Conservation (phyloP, 2,888 invertebrate species). For the Monoplex corrugatus region DNA sequence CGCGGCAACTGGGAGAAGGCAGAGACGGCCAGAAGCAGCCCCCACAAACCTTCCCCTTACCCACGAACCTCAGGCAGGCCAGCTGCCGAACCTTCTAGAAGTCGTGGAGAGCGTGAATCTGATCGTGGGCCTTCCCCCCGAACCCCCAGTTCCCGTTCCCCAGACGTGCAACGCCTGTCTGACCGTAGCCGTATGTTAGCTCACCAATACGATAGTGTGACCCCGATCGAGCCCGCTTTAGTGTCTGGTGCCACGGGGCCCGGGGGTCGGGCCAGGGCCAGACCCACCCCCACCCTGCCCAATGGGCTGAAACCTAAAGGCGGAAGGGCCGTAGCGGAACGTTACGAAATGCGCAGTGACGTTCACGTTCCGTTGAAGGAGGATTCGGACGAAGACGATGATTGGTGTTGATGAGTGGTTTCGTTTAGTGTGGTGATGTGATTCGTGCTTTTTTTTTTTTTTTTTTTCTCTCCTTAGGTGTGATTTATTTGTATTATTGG, state of each 20-base stretch:
- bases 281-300: slow-evolving; percentile 83
- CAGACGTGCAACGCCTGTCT: slow-evolving; percentile 41
- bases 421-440: neutral
- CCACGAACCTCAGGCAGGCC: neutral
- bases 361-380: slow-evolving; percentile 86
- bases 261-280: slow-evolving; percentile 21
- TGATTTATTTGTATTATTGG: no score
- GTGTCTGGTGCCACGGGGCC: neutral
- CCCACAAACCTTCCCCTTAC: slow-evolving; percentile 57
- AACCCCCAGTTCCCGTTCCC: slow-evolving; percentile 49
- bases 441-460: neutral
- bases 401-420: slow-evolving; percentile 68
- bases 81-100: neutral
- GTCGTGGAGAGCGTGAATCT: slow-evolving; percentile 3
- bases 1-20: slow-evolving; percentile 59
- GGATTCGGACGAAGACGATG: slow-evolving; percentile 89
- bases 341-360: slow-evolving; percentile 73
- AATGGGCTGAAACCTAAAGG: slow-evolving; percentile 93
- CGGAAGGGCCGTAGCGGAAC: slow-evolving; percentile 70
- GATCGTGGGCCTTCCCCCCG: slow-evolving; percentile 40
- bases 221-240: neutral
- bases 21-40: slow-evolving; percentile 64
- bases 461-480: no score
- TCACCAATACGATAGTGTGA: slow-evolving; percentile 53
- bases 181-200: slow-evolving; percentile 54